Evolutionary conservation across 1,140 invertebrate genomes (phyloP).

Genomic region (Coelopa frigida): DNA sequence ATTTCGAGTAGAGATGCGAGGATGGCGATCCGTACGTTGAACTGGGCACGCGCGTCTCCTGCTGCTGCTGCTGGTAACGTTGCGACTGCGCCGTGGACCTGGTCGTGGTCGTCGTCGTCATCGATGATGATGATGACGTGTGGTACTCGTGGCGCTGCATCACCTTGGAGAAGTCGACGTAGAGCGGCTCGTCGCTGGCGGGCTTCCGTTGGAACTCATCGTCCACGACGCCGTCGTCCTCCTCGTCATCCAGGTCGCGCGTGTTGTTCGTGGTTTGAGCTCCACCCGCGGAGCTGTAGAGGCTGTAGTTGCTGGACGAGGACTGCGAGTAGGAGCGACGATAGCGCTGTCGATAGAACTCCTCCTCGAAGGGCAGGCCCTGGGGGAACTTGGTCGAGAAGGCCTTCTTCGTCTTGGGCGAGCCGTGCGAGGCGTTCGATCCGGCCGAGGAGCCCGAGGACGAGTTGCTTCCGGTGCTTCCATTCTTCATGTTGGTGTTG

Average conservation of each 20-base stretch:
- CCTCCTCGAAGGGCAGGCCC: constrained; percentile 42
- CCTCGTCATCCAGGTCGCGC: constrained; percentile 12
- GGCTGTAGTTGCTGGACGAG: constrained; percentile 41
- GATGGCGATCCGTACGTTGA: background rate
- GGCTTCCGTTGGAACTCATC: constrained; percentile 43
- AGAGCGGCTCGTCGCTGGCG: constrained; percentile 38
- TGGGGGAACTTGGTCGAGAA: constrained; percentile 42
- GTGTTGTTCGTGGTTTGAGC: background rate
- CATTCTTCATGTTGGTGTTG: constrained; percentile 6
- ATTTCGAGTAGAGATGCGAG: constrained; percentile 6
- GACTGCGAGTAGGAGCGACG: constrained; percentile 39
- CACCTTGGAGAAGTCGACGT: constrained; percentile 43
- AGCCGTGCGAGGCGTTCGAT: constrained; percentile 37
- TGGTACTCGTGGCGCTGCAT: constrained; percentile 21
- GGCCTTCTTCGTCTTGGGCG: constrained; percentile 36
- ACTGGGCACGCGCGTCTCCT: background rate
- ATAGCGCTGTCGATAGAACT: constrained; percentile 37
- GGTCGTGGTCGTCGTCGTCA: background rate
- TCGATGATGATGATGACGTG: constrained; percentile 15
- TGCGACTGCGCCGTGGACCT: constrained; percentile 1
- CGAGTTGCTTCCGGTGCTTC: constrained; percentile 12
- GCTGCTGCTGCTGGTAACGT: background rate
- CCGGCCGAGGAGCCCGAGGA: constrained; percentile 20
- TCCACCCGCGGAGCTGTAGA: constrained; percentile 34
- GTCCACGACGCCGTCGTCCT: constrained; percentile 11